These are phyloP conservation scores for Branchellion lobata DNA, from an alignment of 2,888 invertebrate species.

Conservation along the genomic window DNA sequence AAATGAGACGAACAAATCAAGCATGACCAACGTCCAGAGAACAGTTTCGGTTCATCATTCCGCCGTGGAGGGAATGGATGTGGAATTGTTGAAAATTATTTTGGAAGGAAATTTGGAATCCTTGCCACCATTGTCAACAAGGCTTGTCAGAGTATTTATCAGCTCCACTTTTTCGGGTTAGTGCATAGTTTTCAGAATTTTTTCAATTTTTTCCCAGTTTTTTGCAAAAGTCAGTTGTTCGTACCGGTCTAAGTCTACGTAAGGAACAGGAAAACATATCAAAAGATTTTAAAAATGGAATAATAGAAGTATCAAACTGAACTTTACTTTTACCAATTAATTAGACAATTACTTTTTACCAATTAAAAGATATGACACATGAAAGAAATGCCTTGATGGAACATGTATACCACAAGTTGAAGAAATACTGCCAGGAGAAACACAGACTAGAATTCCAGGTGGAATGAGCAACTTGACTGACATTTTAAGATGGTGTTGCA, in stretches of 20 bases:
- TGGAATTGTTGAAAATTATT: slow-evolving; percentile 27
- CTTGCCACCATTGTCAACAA: slow-evolving; percentile 48
- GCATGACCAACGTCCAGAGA: slow-evolving; percentile 27
- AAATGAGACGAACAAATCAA: background rate
- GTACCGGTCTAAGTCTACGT: too few relatives aligned
- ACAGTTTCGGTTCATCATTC: slow-evolving; percentile 44
- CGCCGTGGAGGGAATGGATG: slow-evolving; percentile 21
- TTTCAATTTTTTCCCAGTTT: too few relatives aligned
- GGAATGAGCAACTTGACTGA: too few relatives aligned
- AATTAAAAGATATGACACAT: slow-evolving; percentile 53
- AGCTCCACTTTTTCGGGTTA: slow-evolving; percentile 53
- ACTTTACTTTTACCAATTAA: too few relatives aligned
- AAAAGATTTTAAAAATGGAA: too few relatives aligned
- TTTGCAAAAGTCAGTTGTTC: too few relatives aligned
- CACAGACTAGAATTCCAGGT: slow-evolving; percentile 55
- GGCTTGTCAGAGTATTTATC: slow-evolving; percentile 51
- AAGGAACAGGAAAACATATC: too few relatives aligned
- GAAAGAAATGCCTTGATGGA: slow-evolving; percentile 55
- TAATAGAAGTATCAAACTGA: too few relatives aligned
- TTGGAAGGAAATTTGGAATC: slow-evolving; percentile 47
- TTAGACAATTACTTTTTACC: too few relatives aligned
- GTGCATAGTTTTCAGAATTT: too few relatives aligned
- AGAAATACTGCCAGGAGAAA: slow-evolving; percentile 53
- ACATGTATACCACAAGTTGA: slow-evolving; percentile 53
- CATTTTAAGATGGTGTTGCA: slow-evolving; percentile 3